A percentile compares a stretch with the other conserved stretches of the same genome.
Conservation (phyloP, 2,113 vertebrate species). For the Elgaria multicarinata region DNA sequence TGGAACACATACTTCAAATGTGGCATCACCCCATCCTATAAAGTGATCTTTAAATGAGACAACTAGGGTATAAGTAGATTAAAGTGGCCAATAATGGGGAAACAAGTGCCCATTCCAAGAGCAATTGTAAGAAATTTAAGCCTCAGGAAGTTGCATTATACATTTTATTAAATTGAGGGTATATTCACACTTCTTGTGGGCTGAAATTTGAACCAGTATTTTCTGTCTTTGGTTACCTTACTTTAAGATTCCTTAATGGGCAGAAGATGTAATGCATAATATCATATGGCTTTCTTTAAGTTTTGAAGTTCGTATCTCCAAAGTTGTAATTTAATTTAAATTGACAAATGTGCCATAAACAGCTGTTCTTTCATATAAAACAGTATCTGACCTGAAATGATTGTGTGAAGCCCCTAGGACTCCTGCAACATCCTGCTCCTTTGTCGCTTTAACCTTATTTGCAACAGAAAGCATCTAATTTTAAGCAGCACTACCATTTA, state of each 20-base stretch:
- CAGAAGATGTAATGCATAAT: conserved; percentile 86
- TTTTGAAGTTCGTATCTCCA: conserved; percentile 89
- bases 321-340: conserved; percentile 94
- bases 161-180: conserved; percentile 97
- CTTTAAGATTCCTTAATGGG: conserved; percentile 93
- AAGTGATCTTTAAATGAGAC: conserved; percentile 89
- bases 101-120: conserved; percentile 89
- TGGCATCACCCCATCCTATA: conserved; percentile 78
- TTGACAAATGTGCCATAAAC: conserved; percentile 91
- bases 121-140: conserved; percentile 93
- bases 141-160: conserved; percentile 95
- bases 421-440: conserved; percentile 79
- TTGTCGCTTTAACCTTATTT: conserved; percentile 84
- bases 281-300: conserved; percentile 88
- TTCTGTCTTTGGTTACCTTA: conserved; percentile 94
- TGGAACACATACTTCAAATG: conserved; percentile 79
- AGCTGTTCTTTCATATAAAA: conserved; percentile 81
- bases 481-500: conserved; percentile 73
- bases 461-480: conserved; percentile 74
- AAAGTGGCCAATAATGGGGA: conserved; percentile 91
- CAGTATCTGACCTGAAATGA: conserved; percentile 82
- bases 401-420: conserved; percentile 83
- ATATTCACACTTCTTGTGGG: conserved; percentile 92
- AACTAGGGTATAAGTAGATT: conserved; percentile 88
- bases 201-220: conserved; percentile 94